Base-by-base conservation (phyloP, 2,888 invertebrate genomes). In the Drosophila prolongata region DNA sequence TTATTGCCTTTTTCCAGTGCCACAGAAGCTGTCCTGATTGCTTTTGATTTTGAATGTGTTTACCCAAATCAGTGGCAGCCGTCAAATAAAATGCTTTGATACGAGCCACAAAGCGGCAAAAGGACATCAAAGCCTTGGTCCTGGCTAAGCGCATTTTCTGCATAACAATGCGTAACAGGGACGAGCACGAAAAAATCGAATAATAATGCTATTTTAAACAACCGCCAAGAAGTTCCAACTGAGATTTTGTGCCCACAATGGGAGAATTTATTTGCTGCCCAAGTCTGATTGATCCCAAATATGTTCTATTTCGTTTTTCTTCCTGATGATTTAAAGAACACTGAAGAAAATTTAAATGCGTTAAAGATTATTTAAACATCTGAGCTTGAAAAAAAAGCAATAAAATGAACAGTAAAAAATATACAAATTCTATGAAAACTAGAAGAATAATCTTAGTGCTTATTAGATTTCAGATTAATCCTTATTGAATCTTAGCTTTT, bases 51-150 rank as follows among this genome's bases (percentile, higher is more conserved):
- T 19, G 3, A 42, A 13, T 56, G 64, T 76, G 67, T 85, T 87
- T 75, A 69, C 79, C 62, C 79, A 77, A 87, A 83, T 81, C 83
- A 79, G 76, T 65, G 64, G 71, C 71, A 67, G 53, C 54, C 53
- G 69, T 60, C 79, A 79, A 80, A 85, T 76, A 79, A 83, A 87
- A 61, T 57, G 78, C 86, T 79, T 88, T 88, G 86, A 83, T 88
- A 88, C 65, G 55, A 69, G 38, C 44, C 27, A 62, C 35, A 60
- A 53, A 67, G 72, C 68, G 37, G 49, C 42, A 38, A 69, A 70
- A 53, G 81, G 65, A 85, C 86, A 88, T 85, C 88, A 83, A 83
- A 83, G 88, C 65, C 58, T 44, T 47, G 58, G 76, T 69, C 30
- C 78, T 68, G 55, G 61, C 61, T 76, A 68, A 71, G 77, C 76